Base-by-base conservation (phyloP, 2,888 invertebrate genomes). In the Teleiodes luculella region DNA sequence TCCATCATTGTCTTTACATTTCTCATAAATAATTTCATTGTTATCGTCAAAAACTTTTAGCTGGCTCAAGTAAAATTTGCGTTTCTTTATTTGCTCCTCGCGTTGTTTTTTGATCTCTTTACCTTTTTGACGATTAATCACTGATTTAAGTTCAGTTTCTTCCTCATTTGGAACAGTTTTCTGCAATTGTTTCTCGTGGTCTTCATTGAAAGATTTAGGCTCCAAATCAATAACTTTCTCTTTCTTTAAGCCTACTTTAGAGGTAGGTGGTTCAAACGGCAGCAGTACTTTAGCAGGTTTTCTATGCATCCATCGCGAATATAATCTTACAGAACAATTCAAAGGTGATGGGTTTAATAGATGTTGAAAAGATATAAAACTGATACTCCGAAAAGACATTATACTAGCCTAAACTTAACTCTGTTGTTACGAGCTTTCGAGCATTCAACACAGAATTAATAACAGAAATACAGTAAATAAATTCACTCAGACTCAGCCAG, bases 1-100 rank as follows among this genome's bases (percentile, higher is more conserved):
- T 0, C 90, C 80, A 83, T 94, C 94, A 70, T 92, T 91, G 49
- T 92, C 86, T 46, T 90, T 86, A 53, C 94, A 80, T 72, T 93
- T 94, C 48, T 91, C 91, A 72, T 91, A 93, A 54, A 92, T 82
- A 53, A 92, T 78, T 63, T 91, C 89, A 54, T 91, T 90, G 55
- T 89, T 82, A 55, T 87, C 79, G 74, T 91, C 86, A 69, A 92
- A 90, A 2, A 90, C 83, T 65, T 91, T 91, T 63, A 83, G 68
- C 64, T 86, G 75, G 51, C 73, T 76, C 3, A 81, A 65, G 70
- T 78, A 78, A 64, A 83, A 78, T 52, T 78, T 77, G 51, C 70
- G 73, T 59, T 81, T 80, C 56, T 78, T 76, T 20, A 78, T 52
- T 56, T 76, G 74, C 51, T 76, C 72, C 50, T 80, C 71, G 58